Evolutionary conservation across 2,113 vertebrate genomes (phyloP).

Genomic region (Stercorarius parasiticus): DNA sequence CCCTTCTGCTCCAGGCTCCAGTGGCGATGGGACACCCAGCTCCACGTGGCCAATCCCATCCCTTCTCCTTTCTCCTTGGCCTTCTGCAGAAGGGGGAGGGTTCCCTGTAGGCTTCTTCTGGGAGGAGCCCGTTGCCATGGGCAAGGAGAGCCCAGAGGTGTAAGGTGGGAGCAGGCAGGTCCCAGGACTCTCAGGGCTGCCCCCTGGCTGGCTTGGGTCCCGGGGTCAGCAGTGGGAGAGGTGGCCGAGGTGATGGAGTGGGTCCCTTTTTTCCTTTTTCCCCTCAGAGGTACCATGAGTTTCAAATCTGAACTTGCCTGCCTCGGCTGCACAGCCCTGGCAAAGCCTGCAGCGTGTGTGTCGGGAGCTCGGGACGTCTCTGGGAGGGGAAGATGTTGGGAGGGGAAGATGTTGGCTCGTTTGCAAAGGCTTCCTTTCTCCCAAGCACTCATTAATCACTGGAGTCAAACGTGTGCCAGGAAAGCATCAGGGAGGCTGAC

Average conservation of each 20-base stretch:
- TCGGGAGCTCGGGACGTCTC: neutral
- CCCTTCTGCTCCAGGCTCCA: neutral
- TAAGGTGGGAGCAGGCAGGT: neutral
- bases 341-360: neutral
- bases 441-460: constrained; percentile 9
- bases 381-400: neutral
- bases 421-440: constrained; percentile 47
- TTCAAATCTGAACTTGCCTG: neutral
- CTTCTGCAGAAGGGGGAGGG: neutral
- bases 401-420: neutral
- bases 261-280: neutral
- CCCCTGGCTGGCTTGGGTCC: neutral
- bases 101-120: neutral
- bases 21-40: too few species aligned
- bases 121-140: rapidly evolving
- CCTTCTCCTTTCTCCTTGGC: neutral
- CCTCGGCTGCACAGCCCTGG: neutral
- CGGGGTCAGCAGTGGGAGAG: neutral
- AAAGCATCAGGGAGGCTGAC: neutral
- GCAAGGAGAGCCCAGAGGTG: neutral
- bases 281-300: neutral
- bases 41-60: rapidly evolving
- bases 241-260: rapidly evolving
- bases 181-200: neutral
- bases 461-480: neutral